Evolutionary conservation across 1,140 invertebrate species (phyloP), one percentile per base, ranked within the genome.

Genomic region (Physella acuta): DNA sequence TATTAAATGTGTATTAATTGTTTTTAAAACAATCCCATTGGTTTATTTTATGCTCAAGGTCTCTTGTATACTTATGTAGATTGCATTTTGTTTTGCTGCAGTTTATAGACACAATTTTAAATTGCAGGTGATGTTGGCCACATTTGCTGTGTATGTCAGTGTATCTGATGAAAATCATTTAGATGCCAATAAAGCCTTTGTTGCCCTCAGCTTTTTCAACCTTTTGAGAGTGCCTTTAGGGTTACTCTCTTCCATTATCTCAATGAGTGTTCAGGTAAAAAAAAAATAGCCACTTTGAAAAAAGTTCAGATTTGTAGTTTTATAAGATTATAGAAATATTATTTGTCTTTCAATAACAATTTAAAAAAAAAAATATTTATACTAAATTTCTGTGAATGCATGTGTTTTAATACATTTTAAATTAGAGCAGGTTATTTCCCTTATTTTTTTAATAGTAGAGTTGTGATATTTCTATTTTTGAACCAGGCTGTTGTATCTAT

Each of bases 201-300:
- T 98, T 73, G 93, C 95, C 74, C 88, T 99, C 74, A 92, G 95
- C 83, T 90, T 99, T 79, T 98, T 99, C 88, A 98, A 98, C 87
- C 94, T 98, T 78, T 90, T 99, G 74, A 90, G 94, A 82, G 95
- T 96, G 85, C 94, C 96, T 76, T 87, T 90, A 62, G 78, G 76
- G 34, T 81, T 88, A 28, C 73, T 89, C 49, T 87, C 68, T 14
- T 68, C 68, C n/a, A 73, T 73, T 61, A 73, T 73, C 5, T 60
- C 67, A n/a, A 70, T 73, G 67, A 70, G 52, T 51, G 68, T 66
- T 0, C 71, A 73, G 71, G 71, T 73, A 36, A 3, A 31, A 44
- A 20, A 44, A 20, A 44, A 11, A n/a, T n/a, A n/a, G n/a, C n/a
- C n/a, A n/a, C n/a, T n/a, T n/a, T n/a, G n/a, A n/a, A n/a, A n/a